Base-by-base conservation (phyloP, 1,140 invertebrate genomes). In the Caenorhabditis latens region DNA sequence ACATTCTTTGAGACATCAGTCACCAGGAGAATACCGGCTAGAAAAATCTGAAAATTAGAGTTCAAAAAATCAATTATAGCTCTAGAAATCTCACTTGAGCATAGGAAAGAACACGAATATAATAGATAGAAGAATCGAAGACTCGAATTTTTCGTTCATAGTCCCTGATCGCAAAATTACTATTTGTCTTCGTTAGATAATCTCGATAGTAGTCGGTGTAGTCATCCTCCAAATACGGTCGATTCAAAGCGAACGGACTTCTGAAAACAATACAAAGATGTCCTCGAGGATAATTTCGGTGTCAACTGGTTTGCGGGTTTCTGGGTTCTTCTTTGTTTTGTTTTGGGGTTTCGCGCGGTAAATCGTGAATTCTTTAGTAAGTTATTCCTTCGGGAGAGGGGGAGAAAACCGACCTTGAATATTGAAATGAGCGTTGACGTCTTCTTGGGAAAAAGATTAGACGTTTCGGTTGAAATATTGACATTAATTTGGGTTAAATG, bases 241-340 rank as follows among this genome's bases (percentile, higher is more conserved):
- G 46, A 50, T 79, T 79, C 71, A 79, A 79, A 19, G 71, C 71
- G 71, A 79, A 79, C 71, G 71, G 71, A 79, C 71, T 79, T 79
- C 71, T 79, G 71, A 79, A 79, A 79, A 79, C 71, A 79, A 79
- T 79, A n/a, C 13, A 79, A 79, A 79, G 71, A 79, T 79, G 71
- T 48, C 65, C 65, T 71, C 65, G 71, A 50, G 71, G 46, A 79
- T 79, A 48, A 79, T 79, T 79, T 79, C 40, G 43, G 71, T 79
- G 71, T 79, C 43, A 32, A 79, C 65, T 71, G 16, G 40, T 71
- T 53, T 16, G 11, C 11, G 50, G 50, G 50, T 11, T 53, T 53
- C 50, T 53, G 16, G 6, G 11, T 9, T 53, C 32, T 32, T 63
- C 24, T 32, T 32, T 40, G 21, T 21, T 63, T 63, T 79, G 43